Percentiles rank a stretch among this genome's conserved stretches.
These are phyloP conservation scores for Galemys pyrenaicus DNA, from an alignment of 2,113 vertebrate genomes.

Conservation along the genomic window DNA sequence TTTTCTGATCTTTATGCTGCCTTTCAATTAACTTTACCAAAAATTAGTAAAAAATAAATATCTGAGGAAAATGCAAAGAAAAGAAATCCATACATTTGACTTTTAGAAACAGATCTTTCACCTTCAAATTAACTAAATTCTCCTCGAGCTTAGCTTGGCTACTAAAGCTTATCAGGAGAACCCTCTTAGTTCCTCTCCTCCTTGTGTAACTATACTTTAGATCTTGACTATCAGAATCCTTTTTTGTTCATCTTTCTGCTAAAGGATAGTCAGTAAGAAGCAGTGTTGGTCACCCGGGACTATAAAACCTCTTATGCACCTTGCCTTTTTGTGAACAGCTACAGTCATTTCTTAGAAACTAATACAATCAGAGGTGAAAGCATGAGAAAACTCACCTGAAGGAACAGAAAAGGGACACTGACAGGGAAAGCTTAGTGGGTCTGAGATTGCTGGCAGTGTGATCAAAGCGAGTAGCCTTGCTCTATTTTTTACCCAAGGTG, in stretches of 20 bases:
- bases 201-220: neutral
- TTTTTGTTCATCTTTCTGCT: neutral
- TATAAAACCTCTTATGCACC: neutral
- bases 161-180: neutral
- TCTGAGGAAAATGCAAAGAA: neutral
- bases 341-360: neutral
- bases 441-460: neutral
- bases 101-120: neutral
- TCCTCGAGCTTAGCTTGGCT: neutral
- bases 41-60: neutral
- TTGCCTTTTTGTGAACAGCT: neutral
- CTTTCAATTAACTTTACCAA: neutral
- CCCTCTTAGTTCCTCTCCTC: neutral
- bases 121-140: neutral
- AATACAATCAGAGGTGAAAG: neutral
- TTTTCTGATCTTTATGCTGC: neutral
- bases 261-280: neutral
- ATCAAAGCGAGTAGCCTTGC: neutral
- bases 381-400: neutral
- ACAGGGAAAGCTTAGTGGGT: neutral
- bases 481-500: neutral
- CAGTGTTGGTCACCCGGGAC: neutral
- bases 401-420: neutral
- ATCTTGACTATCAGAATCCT: neutral
- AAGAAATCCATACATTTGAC: neutral